phyloP scores from a whole-genome alignment of 1,140 invertebrate species.

The Scaptomyza montana region DNA sequence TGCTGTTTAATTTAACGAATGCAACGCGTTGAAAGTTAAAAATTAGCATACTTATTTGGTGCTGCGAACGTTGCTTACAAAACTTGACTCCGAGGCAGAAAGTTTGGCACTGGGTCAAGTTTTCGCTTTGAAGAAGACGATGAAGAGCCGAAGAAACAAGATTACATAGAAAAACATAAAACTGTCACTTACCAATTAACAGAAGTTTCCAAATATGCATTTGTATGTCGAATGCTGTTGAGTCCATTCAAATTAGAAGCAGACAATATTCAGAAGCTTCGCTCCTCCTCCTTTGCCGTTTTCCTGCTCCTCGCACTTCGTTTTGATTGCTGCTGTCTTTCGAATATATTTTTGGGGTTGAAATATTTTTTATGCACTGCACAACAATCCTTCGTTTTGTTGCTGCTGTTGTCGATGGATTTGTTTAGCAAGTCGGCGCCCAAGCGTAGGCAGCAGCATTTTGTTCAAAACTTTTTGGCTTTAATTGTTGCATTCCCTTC shows the following conservation, averaged over 20 bases:
- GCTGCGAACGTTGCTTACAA: conserved; percentile 18
- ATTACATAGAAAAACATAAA: conserved; percentile 12
- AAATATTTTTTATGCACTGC: conserved; percentile 12
- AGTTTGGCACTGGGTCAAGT: conserved; percentile 34
- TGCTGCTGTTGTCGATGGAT: conserved; percentile 66
- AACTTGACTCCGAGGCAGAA: neutral
- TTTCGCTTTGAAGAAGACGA: conserved; percentile 34
- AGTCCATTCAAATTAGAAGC: conserved; percentile 83
- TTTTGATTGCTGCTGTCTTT: neutral
- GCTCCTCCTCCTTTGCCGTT: conserved; percentile 29
- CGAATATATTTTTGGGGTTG: conserved; percentile 11
- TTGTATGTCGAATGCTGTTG: conserved; percentile 82
- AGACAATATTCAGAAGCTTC: conserved; percentile 58
- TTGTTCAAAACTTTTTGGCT: conserved; percentile 73
- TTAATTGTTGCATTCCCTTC: conserved; percentile 74
- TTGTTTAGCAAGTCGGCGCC: conserved; percentile 65
- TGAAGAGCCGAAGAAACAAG: conserved; percentile 17
- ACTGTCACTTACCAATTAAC: conserved; percentile 83
- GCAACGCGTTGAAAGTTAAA: conserved; percentile 60
- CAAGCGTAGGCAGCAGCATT: conserved; percentile 65
- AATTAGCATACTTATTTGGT: conserved; percentile 60
- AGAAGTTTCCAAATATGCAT: conserved; percentile 84
- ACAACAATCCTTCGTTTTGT: neutral
- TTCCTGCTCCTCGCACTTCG: neutral
- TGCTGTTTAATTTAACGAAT: conserved; percentile 42